phyloP scores from a whole-genome alignment of 1,140 invertebrate genomes.

The Polyergus mexicanus region DNA sequence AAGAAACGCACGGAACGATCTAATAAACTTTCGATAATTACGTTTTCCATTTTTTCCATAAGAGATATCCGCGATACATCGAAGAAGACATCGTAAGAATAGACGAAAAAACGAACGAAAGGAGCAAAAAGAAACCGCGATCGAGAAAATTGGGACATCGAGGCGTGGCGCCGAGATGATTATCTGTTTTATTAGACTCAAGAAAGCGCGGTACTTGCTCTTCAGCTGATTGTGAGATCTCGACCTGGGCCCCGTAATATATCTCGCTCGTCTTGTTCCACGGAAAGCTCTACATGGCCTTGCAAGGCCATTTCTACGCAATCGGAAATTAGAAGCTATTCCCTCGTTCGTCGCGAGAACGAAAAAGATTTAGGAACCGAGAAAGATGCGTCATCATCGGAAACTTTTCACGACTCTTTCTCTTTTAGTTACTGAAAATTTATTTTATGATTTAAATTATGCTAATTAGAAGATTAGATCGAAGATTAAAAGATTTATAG shows the following conservation, averaged over 20 bases:
- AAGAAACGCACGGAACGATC: neutral
- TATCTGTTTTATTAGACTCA: constrained; percentile 49
- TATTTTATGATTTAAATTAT: constrained; percentile 16
- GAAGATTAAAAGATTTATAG: neutral
- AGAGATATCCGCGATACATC: neutral
- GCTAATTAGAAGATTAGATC: constrained; percentile 54
- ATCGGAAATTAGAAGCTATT: neutral
- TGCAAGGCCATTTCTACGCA: constrained; percentile 73
- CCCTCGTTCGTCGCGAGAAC: neutral
- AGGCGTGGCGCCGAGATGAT: constrained; percentile 66
- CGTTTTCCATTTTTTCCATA: neutral
- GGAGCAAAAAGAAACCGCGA: constrained; percentile 57
- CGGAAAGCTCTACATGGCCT: constrained; percentile 63
- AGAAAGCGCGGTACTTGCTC: constrained; percentile 18
- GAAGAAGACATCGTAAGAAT: neutral
- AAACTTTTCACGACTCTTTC: neutral
- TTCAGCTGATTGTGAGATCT: constrained; percentile 26
- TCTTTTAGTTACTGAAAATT: neutral
- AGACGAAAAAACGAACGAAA: constrained; percentile 15
- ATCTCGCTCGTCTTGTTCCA: constrained; percentile 65
- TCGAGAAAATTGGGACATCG: constrained; percentile 73
- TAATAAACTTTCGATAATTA: constrained; percentile 34
- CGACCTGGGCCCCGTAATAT: constrained; percentile 36
- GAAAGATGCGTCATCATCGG: neutral
- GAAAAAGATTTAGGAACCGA: neutral